These are phyloP conservation scores for Cotesia typhae DNA, from an alignment of 1,140 invertebrate genomes.

Conservation along the genomic window DNA sequence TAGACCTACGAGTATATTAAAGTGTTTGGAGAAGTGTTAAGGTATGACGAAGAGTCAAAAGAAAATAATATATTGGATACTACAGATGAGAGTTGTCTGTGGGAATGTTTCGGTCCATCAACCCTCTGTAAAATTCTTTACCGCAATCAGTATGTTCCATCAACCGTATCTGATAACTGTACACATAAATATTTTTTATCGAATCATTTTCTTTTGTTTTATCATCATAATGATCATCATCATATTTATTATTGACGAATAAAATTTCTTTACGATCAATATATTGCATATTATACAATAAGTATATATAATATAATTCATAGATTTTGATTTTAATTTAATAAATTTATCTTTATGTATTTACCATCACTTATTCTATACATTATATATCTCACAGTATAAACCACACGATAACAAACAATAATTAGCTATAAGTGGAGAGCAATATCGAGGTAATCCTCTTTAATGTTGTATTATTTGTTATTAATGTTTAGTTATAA, in stretches of 20 bases:
- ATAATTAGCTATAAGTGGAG: no score
- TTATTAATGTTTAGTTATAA: no score
- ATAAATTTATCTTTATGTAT: no score
- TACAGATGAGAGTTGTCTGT: slow-evolving; percentile 43
- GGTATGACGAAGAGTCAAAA: neutral
- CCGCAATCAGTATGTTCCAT: slow-evolving; percentile 26
- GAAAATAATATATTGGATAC: neutral
- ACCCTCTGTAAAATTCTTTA: slow-evolving; percentile 32
- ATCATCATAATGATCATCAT: slow-evolving; percentile 15
- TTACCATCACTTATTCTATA: no score
- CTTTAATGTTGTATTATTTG: no score
- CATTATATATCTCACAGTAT: no score
- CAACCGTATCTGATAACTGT: slow-evolving; percentile 36
- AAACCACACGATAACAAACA: no score
- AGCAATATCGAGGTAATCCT: no score
- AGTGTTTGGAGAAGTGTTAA: no score
- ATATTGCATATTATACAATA: neutral
- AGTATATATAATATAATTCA: no score
- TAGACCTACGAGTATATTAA: neutral
- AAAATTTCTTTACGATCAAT: slow-evolving; percentile 19
- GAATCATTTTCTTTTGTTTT: slow-evolving; percentile 1
- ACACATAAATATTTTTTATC: slow-evolving; percentile 18
- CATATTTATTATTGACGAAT: slow-evolving; percentile 27
- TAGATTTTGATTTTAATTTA: no score
- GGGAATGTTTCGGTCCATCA: slow-evolving; percentile 56